Base-by-base conservation (phyloP, 1,140 invertebrate genomes). In the Diploscapter pachys region DNA sequence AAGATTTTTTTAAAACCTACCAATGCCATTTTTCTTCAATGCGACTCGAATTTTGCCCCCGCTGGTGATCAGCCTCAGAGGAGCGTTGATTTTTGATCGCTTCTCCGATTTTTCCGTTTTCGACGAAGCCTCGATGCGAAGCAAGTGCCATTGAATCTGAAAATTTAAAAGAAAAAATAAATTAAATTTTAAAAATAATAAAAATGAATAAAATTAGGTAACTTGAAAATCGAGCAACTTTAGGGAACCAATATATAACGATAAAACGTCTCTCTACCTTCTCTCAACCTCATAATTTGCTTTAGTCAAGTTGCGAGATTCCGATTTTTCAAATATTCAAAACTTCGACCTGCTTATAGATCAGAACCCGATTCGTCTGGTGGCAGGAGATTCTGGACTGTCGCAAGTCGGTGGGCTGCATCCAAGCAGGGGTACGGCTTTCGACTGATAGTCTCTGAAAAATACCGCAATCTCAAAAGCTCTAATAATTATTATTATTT, bases 261-360 rank as follows among this genome's bases (percentile, higher is more conserved):
- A 31, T 31, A 31, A 31, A 31, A 31, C 31, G 1, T 31, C 31
- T 31, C 31, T 31, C 31, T 31, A 31, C 31, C 31, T 31, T 31
- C 31, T 31, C 31, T 31, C 31, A 31, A 31, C 31, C 31, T 31
- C 31, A 31, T 31, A 31, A 31, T 31, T 31, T 31, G 31, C 31
- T 31, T 31, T 31, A 31, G 31, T 31, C 31, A 31, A 31, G 31
- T 31, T 31, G 31, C 1, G 31, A 31, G 31, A 31, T 31, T 31
- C 1, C 31, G 31, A 31, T 31, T 31, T 31, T 31, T 31, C 31
- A 1, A 31, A 5, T 2, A 13, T 4, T 64, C 4, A 11, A 65
- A 54, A 6, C 98, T 84, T 93, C 92, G 63, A 98, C 87, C 88
- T 97, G 94, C 89, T 99, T 99, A 87, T 98, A 99, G 83, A 98